Evolutionary conservation across 2,797 vertebrate genomes (phyloP).

Genomic region (Lophius americanus): DNA sequence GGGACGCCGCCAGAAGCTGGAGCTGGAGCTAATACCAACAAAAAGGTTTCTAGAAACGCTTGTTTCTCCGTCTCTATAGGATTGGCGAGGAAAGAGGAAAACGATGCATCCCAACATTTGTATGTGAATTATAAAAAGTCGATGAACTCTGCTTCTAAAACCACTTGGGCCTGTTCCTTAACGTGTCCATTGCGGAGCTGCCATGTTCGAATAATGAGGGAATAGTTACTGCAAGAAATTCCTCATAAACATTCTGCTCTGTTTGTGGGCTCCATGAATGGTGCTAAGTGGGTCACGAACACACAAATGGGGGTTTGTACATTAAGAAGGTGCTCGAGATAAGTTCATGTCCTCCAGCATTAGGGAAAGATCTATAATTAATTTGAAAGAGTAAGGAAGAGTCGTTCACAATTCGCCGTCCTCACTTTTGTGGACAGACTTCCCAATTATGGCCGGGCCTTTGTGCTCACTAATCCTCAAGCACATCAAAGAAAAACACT

Average conservation of each 20-base stretch:
- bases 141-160: not conserved
- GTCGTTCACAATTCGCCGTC: too few relatives aligned
- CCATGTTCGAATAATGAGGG: too few relatives aligned
- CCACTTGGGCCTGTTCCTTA: not conserved
- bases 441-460: not conserved
- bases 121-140: not conserved
- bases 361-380: slow-evolving; percentile 13
- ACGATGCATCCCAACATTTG: not conserved
- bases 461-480: slow-evolving; percentile 12
- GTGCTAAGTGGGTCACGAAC: slow-evolving; percentile 14
- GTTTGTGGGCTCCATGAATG: slow-evolving; percentile 1
- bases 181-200: too few relatives aligned
- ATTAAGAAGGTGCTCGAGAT: slow-evolving; percentile 10
- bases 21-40: too few relatives aligned
- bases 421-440: not conserved
- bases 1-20: too few relatives aligned
- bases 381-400: slow-evolving; percentile 22
- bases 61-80: too few relatives aligned
- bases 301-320: slow-evolving; percentile 12
- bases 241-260: not conserved
- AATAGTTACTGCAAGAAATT: not conserved
- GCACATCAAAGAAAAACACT: too few relatives aligned
- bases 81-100: not conserved
- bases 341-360: slow-evolving; percentile 2
- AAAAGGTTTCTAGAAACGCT: too few relatives aligned